Evolutionary conservation across 2,888 invertebrate genomes (phyloP).

Genomic region (Abrostola triplasia): DNA sequence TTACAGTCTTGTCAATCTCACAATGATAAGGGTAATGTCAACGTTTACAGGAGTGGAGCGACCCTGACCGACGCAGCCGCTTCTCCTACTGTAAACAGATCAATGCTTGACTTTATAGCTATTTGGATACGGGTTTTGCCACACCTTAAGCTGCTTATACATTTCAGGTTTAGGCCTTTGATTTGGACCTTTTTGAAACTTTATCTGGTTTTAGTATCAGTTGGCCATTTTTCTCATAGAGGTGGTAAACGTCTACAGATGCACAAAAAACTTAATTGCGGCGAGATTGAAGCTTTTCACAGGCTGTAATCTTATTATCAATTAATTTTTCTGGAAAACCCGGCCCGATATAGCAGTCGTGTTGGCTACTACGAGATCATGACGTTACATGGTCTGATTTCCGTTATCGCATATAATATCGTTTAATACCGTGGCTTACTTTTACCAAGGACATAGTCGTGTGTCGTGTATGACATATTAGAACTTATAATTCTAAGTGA

Average conservation of each 20-base stretch:
- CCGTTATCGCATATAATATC: conserved; percentile 5
- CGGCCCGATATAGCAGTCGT: too few species aligned
- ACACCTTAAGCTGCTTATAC: conserved; percentile 4
- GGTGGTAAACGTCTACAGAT: too few species aligned
- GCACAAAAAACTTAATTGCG: too few species aligned
- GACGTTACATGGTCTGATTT: conserved; percentile 7
- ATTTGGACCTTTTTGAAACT: not conserved
- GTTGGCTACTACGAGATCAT: too few species aligned
- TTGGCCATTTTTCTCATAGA: too few species aligned
- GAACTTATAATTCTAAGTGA: not conserved
- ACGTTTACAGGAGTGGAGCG: conserved; percentile 16
- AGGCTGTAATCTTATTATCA: too few species aligned
- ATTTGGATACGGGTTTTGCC: conserved; percentile 5
- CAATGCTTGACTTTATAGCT: conserved; percentile 17
- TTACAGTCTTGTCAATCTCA: conserved; percentile 14
- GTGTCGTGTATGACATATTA: not conserved
- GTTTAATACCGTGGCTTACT: conserved; percentile 21
- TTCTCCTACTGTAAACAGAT: conserved; percentile 36
- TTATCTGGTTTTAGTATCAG: too few species aligned
- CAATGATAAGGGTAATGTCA: conserved; percentile 23
- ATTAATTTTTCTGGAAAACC: too few species aligned
- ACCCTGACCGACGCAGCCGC: conserved; percentile 22
- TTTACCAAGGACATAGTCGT: conserved; percentile 19
- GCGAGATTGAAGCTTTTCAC: too few species aligned
- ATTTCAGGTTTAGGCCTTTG: not conserved